Evolutionary conservation across 2,797 vertebrate species (phyloP).

Genomic region (Sebastes vulpes): DNA sequence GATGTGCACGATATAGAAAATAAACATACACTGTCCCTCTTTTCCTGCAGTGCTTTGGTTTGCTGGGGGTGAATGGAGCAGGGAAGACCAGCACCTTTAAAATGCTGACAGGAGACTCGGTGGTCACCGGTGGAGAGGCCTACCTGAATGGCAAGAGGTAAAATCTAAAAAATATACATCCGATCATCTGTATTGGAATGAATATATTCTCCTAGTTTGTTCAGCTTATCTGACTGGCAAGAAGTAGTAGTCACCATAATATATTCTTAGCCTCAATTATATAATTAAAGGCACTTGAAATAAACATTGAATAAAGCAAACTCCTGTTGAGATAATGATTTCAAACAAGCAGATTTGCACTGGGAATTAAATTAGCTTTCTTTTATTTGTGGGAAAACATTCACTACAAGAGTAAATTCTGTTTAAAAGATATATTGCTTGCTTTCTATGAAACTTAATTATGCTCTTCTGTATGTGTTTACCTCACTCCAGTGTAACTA

Average conservation of each 20-base stretch:
- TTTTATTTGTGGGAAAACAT: not conserved
- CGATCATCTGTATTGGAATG: not conserved
- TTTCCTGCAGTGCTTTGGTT: conserved; percentile 92
- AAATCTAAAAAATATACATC: not conserved
- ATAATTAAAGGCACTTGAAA: not conserved
- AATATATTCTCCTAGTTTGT: not conserved
- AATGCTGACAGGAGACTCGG: conserved; percentile 95
- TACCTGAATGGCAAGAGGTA: conserved; percentile 95
- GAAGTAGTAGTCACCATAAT: not conserved
- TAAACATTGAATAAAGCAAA: not conserved
- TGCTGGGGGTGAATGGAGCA: conserved; percentile 97
- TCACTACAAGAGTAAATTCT: too few species aligned
- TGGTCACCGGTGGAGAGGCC: conserved; percentile 91
- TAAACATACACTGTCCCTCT: not conserved
- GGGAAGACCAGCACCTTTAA: conserved; percentile 98
- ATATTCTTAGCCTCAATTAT: not conserved
- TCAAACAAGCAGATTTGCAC: not conserved
- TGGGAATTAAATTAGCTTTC: not conserved
- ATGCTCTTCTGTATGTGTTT: conserved; percentile 4
- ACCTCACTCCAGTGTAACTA: conserved; percentile 86
- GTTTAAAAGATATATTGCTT: not conserved
- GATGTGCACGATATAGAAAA: not conserved
- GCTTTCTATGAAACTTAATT: not conserved
- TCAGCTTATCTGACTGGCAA: not conserved
- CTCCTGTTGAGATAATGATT: not conserved